Evolutionary conservation across 1,140 invertebrate genomes (phyloP), one percentile per base, ranked within the genome.

Genomic region (Drosophila mauritiana): DNA sequence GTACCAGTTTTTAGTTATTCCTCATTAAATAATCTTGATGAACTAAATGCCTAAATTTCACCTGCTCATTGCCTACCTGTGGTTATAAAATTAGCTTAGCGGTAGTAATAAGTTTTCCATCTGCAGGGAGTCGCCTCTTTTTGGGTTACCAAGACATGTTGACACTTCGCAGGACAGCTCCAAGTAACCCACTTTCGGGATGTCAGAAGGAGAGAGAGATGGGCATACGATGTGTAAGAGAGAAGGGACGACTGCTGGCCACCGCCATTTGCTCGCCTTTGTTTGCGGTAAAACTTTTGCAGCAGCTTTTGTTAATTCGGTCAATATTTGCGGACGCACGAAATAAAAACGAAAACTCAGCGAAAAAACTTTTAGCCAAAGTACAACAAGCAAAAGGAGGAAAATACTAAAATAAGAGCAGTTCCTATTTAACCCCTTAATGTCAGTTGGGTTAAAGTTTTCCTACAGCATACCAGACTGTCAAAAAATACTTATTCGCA

Each of bases 261-360:
- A 13, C 54, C 36, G 42, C 59, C 56, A 67, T 72, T 83, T 58
- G 58, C 62, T 76, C 56, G 63, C 67, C 56, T 63, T 76, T 85
- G 73, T 85, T 85, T 85, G 81, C 73, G 77, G 81, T 78, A 45
- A 77, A 80, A 85, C 61, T 73, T 79, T 86, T 69, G 49, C 76
- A 77, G 84, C 73, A 69, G 67, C 67, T 70, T 88, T 89, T 88
- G 84, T 88, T 88, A 88, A 88, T 88, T 88, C 84, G 84, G 84
- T 89, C 84, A 88, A 88, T 88, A 88, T 88, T 88, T 88, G 84
- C 84, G 77, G 84, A 89, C 84, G 84, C 84, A 89, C 84, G 84
- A 88, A 88, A 88, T 89, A 83, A 88, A 89, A 88, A 88, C 86
- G 83, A 83, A 86, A 88, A 80, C 72, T 88, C 79, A 77, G 84